These are phyloP conservation scores for Elachura formosa DNA, from an alignment of 2,113 vertebrate species.

Conservation along the genomic window DNA sequence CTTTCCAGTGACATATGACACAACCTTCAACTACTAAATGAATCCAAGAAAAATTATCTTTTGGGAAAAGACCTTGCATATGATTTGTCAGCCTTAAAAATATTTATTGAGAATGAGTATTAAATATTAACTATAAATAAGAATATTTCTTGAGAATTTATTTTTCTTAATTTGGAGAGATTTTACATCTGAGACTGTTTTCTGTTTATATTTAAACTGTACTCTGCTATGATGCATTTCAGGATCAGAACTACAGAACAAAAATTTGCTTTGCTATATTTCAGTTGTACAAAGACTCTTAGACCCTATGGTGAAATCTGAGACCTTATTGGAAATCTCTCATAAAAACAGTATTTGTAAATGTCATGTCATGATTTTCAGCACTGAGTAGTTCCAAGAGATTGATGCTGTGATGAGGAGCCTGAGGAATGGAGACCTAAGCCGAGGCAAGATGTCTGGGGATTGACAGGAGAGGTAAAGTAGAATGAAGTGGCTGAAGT, in stretches of 20 bases:
- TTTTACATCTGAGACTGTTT: background rate
- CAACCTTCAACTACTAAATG: constrained; percentile 52
- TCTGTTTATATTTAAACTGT: constrained; percentile 8
- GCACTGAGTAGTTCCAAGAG: background rate
- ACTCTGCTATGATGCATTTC: constrained; percentile 2
- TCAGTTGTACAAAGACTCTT: background rate
- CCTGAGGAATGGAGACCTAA: background rate
- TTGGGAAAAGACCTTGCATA: constrained; percentile 37
- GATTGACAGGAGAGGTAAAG: constrained; percentile 2
- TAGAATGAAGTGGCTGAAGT: background rate
- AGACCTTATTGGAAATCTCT: constrained; percentile 3
- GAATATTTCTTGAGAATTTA: constrained; percentile 20
- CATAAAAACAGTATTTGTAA: constrained; percentile 32
- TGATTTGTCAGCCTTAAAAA: constrained; percentile 46
- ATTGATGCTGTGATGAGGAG: background rate
- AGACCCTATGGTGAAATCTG: background rate
- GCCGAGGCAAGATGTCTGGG: background rate
- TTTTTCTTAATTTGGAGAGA: constrained; percentile 46
- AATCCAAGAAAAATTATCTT: constrained; percentile 51
- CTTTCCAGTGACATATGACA: constrained; percentile 52
- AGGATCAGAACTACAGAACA: background rate
- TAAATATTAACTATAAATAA: too few relatives aligned
- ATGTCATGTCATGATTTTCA: constrained; percentile 5
- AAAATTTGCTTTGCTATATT: background rate
- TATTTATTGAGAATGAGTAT: constrained; percentile 24